These are phyloP conservation scores for Phalacrocorax aristotelis DNA, from an alignment of 2,113 vertebrate species.

Conservation along the genomic window DNA sequence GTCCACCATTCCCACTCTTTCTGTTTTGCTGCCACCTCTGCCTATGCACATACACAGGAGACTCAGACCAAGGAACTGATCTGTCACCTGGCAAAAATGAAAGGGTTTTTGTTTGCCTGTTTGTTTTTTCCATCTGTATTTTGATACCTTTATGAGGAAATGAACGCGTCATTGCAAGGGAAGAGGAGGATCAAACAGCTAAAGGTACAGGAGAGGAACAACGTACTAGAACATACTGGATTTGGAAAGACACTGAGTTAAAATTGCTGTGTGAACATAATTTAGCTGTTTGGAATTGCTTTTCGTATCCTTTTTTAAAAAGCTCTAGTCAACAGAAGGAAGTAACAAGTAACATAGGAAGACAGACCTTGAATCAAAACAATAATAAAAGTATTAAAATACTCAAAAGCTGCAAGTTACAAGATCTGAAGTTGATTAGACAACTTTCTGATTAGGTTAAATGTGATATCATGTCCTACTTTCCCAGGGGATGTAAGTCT, in stretches of 20 bases:
- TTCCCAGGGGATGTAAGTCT: neutral
- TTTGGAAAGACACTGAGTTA: neutral
- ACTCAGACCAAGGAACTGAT: neutral
- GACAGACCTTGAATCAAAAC: neutral
- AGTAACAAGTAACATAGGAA: neutral
- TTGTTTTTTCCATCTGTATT: neutral
- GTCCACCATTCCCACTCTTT: fast-evolving
- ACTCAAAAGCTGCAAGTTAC: neutral
- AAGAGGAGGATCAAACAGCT: neutral
- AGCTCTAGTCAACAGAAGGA: neutral
- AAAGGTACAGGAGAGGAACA: neutral
- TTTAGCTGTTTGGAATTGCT: neutral
- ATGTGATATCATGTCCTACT: neutral
- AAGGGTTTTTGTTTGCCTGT: neutral
- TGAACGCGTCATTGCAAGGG: neutral
- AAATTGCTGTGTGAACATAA: neutral
- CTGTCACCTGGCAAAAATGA: neutral
- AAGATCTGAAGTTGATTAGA: neutral
- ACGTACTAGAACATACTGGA: neutral
- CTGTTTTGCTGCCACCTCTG: neutral
- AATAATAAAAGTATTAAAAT: neutral
- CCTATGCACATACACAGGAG: neutral
- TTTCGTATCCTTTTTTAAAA: neutral
- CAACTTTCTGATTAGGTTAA: neutral
- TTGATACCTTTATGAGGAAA: neutral